Evolutionary conservation across 2,888 invertebrate genomes (phyloP).

Genomic region (Plebejus melissa): DNA sequence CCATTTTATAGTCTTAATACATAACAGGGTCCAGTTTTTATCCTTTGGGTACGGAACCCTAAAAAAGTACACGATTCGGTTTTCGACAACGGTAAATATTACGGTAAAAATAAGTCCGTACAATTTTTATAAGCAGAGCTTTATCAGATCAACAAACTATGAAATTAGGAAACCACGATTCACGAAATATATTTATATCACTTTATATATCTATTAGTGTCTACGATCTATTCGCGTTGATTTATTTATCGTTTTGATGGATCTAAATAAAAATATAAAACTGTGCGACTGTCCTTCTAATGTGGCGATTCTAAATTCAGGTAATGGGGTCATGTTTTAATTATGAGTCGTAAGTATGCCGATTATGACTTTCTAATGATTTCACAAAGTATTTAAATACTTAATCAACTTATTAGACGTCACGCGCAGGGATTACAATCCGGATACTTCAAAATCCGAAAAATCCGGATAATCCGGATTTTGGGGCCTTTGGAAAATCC

Average conservation of each 20-base stretch:
- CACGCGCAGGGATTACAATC: too few species aligned
- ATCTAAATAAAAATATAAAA: background rate
- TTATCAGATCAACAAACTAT: background rate
- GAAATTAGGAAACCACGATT: background rate
- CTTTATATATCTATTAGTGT: background rate
- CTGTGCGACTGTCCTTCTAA: background rate
- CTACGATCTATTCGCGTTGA: slow-evolving; percentile 8
- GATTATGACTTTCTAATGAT: background rate
- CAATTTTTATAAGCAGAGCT: too few species aligned
- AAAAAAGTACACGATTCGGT: too few species aligned
- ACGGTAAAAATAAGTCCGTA: too few species aligned
- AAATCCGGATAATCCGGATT: too few species aligned
- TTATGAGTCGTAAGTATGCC: background rate
- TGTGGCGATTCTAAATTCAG: background rate
- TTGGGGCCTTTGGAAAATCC: too few species aligned
- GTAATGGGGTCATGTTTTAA: background rate
- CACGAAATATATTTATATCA: background rate
- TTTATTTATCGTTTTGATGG: slow-evolving; percentile 2
- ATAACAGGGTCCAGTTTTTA: too few species aligned
- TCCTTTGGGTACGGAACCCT: too few species aligned
- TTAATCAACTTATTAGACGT: too few species aligned
- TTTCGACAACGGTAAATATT: too few species aligned
- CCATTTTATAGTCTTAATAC: background rate
- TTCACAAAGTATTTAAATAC: background rate
- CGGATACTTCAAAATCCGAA: too few species aligned